Conservation (phyloP, 2,888 invertebrate species). For the Calliphora vomitoria region DNA sequence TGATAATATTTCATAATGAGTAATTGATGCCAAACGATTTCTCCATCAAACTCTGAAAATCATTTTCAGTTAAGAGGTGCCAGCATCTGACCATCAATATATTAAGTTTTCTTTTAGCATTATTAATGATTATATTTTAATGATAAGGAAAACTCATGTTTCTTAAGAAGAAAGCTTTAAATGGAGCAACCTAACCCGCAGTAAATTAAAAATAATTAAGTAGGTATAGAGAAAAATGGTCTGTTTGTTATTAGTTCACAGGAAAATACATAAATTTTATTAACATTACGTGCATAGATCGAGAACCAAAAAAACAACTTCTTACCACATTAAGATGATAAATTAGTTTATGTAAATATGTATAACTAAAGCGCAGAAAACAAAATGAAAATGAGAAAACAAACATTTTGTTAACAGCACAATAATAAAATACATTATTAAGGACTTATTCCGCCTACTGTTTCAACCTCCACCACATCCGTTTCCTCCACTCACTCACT, state of each 20-base stretch:
- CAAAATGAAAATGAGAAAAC: background rate
- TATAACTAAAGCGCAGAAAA: background rate
- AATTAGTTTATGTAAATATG: conserved; percentile 46
- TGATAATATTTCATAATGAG: no score
- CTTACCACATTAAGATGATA: conserved; percentile 29
- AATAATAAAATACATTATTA: background rate
- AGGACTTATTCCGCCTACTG: background rate
- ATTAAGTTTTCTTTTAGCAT: no score
- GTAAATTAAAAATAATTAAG: conserved; percentile 22
- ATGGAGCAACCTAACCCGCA: background rate
- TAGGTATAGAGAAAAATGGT: background rate
- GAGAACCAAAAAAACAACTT: background rate
- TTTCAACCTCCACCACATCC: background rate
- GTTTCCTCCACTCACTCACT: background rate
- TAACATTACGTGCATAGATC: background rate
- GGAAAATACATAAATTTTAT: background rate
- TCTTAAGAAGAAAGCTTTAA: background rate
- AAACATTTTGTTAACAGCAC: background rate
- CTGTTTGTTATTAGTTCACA: background rate
- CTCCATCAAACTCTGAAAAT: no score
- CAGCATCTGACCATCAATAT: no score
- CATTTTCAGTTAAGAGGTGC: no score
- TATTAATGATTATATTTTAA: no score
- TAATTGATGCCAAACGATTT: no score
- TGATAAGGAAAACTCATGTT: no score